phyloP scores from a whole-genome alignment of 2,888 invertebrate species.

The Globia sparganii region DNA sequence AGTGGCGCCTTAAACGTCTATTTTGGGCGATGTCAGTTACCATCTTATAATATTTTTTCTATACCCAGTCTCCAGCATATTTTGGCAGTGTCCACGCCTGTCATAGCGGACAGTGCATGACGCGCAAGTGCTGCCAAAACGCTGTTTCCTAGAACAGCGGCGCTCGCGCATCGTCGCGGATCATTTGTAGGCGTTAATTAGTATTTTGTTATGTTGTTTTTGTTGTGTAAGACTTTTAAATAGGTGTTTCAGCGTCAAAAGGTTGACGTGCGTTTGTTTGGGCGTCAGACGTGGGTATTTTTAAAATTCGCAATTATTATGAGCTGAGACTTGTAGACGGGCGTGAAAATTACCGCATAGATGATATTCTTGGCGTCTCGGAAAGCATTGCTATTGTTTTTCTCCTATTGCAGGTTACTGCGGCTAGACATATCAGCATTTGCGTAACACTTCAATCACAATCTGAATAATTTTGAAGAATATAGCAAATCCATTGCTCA shows the following conservation, averaged over 20 bases:
- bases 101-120: conserved; percentile 49
- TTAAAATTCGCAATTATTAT: conserved; percentile 24
- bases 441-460: not conserved
- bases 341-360: not conserved
- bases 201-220: conserved; percentile 61
- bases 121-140: conserved; percentile 55
- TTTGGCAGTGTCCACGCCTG: conserved; percentile 59
- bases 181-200: conserved; percentile 62
- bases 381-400: conserved; percentile 8
- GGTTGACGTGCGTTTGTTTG: conserved; percentile 47
- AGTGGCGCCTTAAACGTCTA: conserved; percentile 49
- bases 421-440: not conserved
- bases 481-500: too few species aligned
- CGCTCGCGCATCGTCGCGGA: conserved; percentile 48
- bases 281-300: conserved; percentile 40
- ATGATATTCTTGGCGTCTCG: not conserved
- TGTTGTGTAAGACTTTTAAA: conserved; percentile 58
- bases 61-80: conserved; percentile 54
- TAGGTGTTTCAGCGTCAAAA: conserved; percentile 48
- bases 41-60: conserved; percentile 53
- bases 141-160: conserved; percentile 54
- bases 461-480: too few species aligned
- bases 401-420: not conserved
- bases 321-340: not conserved
- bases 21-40: conserved; percentile 61